phyloP scores from a whole-genome alignment of 2,797 vertebrate genomes.

The Cheirogaleus major region DNA sequence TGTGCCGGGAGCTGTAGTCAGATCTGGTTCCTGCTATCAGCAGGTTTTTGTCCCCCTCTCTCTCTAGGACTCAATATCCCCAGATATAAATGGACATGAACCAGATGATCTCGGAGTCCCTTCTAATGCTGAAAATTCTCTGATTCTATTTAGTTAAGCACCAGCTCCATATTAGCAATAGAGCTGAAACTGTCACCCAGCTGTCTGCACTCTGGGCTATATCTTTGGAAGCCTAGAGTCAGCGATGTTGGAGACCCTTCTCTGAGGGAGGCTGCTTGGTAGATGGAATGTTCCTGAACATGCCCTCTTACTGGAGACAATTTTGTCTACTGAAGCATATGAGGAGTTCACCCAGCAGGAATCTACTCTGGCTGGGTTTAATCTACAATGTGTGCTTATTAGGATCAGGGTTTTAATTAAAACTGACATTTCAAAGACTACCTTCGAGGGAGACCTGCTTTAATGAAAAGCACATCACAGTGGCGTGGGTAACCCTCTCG shows the following conservation, averaged over 20 bases:
- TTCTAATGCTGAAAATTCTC: not conserved
- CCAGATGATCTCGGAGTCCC: not conserved
- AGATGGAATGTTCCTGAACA: not conserved
- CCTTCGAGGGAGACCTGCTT: not conserved
- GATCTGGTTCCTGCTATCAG: not conserved
- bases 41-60: not conserved
- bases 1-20: not conserved
- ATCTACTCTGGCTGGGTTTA: slow-evolving; percentile 53
- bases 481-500: not conserved
- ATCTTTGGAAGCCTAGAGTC: not conserved
- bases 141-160: not conserved
- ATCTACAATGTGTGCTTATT: slow-evolving; percentile 52
- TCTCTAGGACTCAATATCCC: not conserved
- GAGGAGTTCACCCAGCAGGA: slow-evolving; percentile 52
- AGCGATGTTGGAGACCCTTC: not conserved
- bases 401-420: slow-evolving; percentile 74
- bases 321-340: slow-evolving; percentile 23
- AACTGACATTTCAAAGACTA: slow-evolving; percentile 74
- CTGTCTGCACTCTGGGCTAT: not conserved
- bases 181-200: not conserved
- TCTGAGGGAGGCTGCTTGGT: not conserved
- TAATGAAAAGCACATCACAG: slow-evolving; percentile 15
- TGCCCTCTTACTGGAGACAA: not conserved
- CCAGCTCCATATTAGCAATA: not conserved
- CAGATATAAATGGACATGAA: not conserved